Conservation (phyloP, 2,888 invertebrate genomes). For the Mycalesis mineus region DNA sequence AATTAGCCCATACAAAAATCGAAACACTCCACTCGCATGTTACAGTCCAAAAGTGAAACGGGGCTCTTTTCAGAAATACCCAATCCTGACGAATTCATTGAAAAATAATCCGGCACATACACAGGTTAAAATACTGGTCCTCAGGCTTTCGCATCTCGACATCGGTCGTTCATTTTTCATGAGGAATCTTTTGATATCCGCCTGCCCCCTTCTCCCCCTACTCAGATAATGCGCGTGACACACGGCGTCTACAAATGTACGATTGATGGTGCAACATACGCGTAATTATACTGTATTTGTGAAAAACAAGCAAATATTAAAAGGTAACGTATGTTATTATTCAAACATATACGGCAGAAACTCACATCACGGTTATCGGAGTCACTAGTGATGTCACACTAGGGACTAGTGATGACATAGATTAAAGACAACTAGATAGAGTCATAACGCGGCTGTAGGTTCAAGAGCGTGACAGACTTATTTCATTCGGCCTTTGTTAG, state of each 20-base stretch:
- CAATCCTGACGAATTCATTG: slow-evolving; percentile 37
- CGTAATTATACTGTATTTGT: too few relatives aligned
- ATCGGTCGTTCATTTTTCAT: slow-evolving; percentile 71
- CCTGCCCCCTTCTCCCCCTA: slow-evolving; percentile 45
- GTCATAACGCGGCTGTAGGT: too few relatives aligned
- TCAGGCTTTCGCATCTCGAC: slow-evolving; percentile 53
- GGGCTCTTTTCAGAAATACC: slow-evolving; percentile 16
- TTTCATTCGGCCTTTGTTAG: too few relatives aligned
- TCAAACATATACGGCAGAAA: too few relatives aligned
- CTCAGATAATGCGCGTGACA: slow-evolving; percentile 55
- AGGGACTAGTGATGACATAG: too few relatives aligned
- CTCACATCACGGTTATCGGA: too few relatives aligned
- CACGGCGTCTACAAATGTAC: slow-evolving; percentile 30
- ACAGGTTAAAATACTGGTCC: slow-evolving; percentile 43
- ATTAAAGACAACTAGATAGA: too few relatives aligned
- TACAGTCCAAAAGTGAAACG: slow-evolving; percentile 10
- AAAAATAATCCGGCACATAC: slow-evolving; percentile 45
- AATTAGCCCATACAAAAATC: slow-evolving; percentile 15
- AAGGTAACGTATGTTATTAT: too few relatives aligned
- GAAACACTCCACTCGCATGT: slow-evolving; percentile 13
- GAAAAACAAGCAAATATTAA: too few relatives aligned
- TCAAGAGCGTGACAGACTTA: too few relatives aligned
- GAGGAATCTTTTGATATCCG: slow-evolving; percentile 72
- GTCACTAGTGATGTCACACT: too few relatives aligned
- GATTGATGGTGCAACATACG: not conserved